Evolutionary conservation across 2,888 invertebrate genomes (phyloP).

Genomic region (Catocala sponsa): DNA sequence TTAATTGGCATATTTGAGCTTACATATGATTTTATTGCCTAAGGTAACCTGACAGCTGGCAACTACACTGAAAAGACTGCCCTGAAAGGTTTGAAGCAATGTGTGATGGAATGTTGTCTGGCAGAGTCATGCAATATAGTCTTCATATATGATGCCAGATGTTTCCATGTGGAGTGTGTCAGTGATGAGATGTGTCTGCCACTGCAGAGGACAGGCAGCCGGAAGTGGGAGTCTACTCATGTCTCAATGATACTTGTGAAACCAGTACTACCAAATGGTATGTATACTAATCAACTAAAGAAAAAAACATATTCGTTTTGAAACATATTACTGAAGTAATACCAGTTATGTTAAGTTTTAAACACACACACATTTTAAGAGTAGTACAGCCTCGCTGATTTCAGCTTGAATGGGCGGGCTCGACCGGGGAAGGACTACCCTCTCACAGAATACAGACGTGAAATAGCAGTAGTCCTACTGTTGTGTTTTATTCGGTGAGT

Average conservation of each 20-base stretch:
- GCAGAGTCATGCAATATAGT: slow-evolving; percentile 92
- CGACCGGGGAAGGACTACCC: too few relatives aligned
- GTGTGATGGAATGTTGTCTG: slow-evolving; percentile 91
- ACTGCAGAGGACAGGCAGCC: slow-evolving; percentile 80
- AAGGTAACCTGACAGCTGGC: slow-evolving; percentile 88
- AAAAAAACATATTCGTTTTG: too few relatives aligned
- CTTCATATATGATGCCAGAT: slow-evolving; percentile 92
- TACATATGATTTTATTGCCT: too few relatives aligned
- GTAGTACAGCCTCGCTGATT: too few relatives aligned
- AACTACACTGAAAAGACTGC: slow-evolving; percentile 88
- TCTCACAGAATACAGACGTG: too few relatives aligned
- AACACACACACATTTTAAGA: too few relatives aligned
- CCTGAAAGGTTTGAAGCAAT: slow-evolving; percentile 87
- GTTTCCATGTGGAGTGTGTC: slow-evolving; percentile 92
- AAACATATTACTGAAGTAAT: too few relatives aligned
- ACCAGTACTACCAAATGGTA: slow-evolving; percentile 89
- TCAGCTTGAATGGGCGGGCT: too few relatives aligned
- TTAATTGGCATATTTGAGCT: too few relatives aligned
- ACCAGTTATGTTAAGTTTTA: too few relatives aligned
- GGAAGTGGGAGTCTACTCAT: slow-evolving; percentile 89
- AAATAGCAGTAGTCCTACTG: too few relatives aligned
- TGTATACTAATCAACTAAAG: background rate
- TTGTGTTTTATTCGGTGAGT: too few relatives aligned
- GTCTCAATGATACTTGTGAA: slow-evolving; percentile 93
- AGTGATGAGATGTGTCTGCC: slow-evolving; percentile 92